These are phyloP conservation scores for Myxocyprinus asiaticus DNA, from an alignment of 2,113 vertebrate genomes.

Conservation along the genomic window DNA sequence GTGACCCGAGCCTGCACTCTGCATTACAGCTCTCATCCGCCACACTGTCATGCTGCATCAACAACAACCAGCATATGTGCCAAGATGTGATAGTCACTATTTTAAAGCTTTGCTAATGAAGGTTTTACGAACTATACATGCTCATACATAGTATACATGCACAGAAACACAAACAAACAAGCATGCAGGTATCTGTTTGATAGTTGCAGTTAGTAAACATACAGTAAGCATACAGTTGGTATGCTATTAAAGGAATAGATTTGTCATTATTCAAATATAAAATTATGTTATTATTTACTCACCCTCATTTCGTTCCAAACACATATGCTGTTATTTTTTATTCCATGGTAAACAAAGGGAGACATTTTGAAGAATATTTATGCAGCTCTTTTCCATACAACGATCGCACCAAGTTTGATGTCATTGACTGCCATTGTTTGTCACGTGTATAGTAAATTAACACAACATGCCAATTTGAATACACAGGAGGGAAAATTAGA, in stretches of 20 bases:
- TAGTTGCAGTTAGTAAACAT: background rate
- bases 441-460: too few species aligned
- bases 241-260: background rate
- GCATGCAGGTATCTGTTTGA: background rate
- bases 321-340: too few species aligned
- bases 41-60: background rate
- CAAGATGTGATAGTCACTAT: background rate
- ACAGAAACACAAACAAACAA: conserved; percentile 4
- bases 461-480: too few species aligned
- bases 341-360: too few species aligned
- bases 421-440: too few species aligned
- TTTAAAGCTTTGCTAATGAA: background rate
- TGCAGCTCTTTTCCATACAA: too few species aligned
- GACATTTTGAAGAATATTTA: too few species aligned
- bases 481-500: too few species aligned
- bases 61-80: conserved; percentile 1
- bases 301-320: too few species aligned
- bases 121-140: background rate
- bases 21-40: background rate
- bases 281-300: too few species aligned
- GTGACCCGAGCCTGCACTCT: conserved; percentile 30
- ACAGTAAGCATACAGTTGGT: background rate
- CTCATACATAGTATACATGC: background rate
- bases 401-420: too few species aligned
- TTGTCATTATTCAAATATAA: too few species aligned